Evolutionary conservation across 2,113 vertebrate genomes (phyloP).

Genomic region (Riparia riparia): DNA sequence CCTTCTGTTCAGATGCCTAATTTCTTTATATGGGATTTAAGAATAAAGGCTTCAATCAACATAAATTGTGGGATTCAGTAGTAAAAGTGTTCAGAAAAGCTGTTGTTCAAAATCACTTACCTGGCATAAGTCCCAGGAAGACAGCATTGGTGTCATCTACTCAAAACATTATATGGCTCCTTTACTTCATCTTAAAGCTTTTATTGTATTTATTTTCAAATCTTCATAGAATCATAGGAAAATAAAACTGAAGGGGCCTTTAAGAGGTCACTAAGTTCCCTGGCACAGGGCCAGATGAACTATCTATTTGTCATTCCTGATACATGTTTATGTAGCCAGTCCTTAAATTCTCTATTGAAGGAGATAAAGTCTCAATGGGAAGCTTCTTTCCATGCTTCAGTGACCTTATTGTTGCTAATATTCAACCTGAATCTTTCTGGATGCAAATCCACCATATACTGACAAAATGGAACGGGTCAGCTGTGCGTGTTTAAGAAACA

Average conservation of each 20-base stretch:
- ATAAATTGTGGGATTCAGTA: neutral
- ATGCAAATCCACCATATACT: neutral
- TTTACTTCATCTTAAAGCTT: neutral
- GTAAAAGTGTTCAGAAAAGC: neutral
- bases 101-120: constrained; percentile 19
- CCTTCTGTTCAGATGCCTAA: neutral
- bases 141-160: neutral
- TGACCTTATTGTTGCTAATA: neutral
- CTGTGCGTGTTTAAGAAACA: rapidly evolving
- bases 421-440: neutral
- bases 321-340: neutral
- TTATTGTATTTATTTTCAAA: constrained; percentile 58
- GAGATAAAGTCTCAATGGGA: neutral
- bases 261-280: constrained; percentile 11
- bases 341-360: neutral
- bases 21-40: neutral
- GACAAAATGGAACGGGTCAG: rapidly evolving
- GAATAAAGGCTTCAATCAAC: neutral
- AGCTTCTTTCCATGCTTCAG: neutral
- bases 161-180: constrained; percentile 26
- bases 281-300: neutral
- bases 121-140: constrained; percentile 55
- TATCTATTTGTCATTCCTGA: neutral
- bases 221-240: constrained; percentile 9
- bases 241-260: constrained; percentile 19